Evolutionary conservation across 1,140 invertebrate species (phyloP), one percentile per base, ranked within the genome.

Genomic region (Papilio polytes): DNA sequence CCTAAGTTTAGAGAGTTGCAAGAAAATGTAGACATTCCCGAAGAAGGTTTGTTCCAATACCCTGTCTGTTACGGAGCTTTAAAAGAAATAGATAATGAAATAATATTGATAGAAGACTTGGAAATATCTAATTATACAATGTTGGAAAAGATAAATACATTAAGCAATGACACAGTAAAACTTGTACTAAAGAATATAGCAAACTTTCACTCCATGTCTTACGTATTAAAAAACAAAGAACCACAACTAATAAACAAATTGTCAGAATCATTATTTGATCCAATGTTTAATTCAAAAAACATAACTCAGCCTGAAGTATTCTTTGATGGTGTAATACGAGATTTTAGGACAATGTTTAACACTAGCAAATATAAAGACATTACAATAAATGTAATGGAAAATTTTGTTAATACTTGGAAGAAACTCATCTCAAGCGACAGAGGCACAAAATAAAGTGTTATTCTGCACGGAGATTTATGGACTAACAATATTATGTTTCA

Each of bases 51-150:
- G 4, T 72, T 72, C 13, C 41, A 44, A 41, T 72, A 72, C 8
- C 70, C 70, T 36, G 2, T 72, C 41, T 41, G 31, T 44, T 72
- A 72, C 36, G 70, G 70, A 15, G 13, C 31, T 36, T 2, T 72
- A 12, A 8, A 31, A 6, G 70, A 72, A 72, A 72, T 15, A 72
- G 36, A 72, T 6, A 72, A 72, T 15, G 83, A 85, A 81, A 74
- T 85, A 9, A 83, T 87, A 20, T 59, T 87, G 20, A 74, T 87
- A 66, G 86, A 87, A 85, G 84, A 87, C 72, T 59, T 87, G 22
- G 79, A 81, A 46, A 59, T 74, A 15, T 56, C 81, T 31, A 72
- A 80, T 48, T 87, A 82, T 70, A 36, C 22, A 2, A 84, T 87
- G 78, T 31, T 85, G 10, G 82, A 85, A 46, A 86, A 82, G 80